Evolutionary conservation across 2,113 vertebrate species (phyloP).

Genomic region (Ailuropoda melanoleuca): DNA sequence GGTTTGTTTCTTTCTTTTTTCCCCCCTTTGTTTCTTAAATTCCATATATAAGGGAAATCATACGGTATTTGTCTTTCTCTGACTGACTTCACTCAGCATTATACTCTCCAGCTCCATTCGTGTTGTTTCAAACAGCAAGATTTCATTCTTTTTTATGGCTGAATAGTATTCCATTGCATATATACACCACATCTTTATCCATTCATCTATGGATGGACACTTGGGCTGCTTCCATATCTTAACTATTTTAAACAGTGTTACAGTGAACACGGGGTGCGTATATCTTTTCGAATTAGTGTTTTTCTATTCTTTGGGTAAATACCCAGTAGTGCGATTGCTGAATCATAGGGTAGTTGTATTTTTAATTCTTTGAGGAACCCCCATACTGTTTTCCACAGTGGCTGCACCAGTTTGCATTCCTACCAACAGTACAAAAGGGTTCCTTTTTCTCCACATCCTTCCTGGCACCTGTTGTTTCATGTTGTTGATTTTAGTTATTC

Average conservation of each 20-base stretch:
- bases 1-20: background rate
- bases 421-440: background rate
- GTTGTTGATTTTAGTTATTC: background rate
- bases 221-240: background rate
- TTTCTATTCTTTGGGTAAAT: background rate
- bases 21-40: background rate
- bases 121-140: background rate
- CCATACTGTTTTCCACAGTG: background rate
- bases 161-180: background rate
- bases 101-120: background rate
- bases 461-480: background rate
- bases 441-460: background rate
- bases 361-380: background rate
- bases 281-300: background rate
- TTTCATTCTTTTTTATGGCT: background rate
- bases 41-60: background rate
- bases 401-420: background rate
- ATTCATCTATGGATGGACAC: background rate
- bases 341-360: background rate
- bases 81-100: background rate
- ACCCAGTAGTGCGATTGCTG: background rate
- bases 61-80: background rate
- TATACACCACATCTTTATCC: background rate
- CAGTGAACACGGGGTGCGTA: background rate
- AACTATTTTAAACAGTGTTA: background rate